Conservation (phyloP, 2,797 vertebrate genomes). For the Lepilemur ruficaudatus region DNA sequence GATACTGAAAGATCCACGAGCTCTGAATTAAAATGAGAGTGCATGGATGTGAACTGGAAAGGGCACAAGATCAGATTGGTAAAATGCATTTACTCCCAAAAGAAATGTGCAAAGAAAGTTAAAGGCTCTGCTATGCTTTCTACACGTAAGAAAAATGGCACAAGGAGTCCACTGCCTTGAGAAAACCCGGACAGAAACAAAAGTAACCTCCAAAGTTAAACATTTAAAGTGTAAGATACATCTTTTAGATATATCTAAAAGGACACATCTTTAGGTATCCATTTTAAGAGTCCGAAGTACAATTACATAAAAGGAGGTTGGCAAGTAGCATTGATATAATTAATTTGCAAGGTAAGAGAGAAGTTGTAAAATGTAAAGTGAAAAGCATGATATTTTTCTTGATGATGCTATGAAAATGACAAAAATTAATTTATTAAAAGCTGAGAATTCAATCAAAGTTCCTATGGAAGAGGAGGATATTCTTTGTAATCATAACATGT, state of each 20-base stretch:
- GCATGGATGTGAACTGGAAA: neutral
- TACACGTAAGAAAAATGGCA: neutral
- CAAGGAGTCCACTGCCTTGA: neutral
- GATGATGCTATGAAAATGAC: constrained; percentile 36
- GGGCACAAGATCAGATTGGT: neutral
- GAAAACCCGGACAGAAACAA: neutral
- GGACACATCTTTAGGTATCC: neutral
- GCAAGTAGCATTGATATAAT: neutral
- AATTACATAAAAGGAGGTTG: neutral
- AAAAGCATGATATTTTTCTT: neutral
- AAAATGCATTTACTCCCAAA: neutral
- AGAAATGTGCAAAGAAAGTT: neutral
- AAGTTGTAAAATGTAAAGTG: constrained; percentile 28
- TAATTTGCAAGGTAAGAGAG: constrained; percentile 11
- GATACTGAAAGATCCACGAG: neutral
- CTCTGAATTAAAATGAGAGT: neutral
- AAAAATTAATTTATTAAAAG: constrained; percentile 49
- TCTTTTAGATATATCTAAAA: neutral
- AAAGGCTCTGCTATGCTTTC: neutral
- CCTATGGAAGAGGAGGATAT: neutral
- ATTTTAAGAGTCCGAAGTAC: neutral
- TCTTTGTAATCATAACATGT: neutral
- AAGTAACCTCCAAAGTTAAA: neutral
- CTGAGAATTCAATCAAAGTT: neutral
- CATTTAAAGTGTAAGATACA: neutral